Evolutionary conservation across 2,113 vertebrate species (phyloP).

Genomic region (Antechinus flavipes): DNA sequence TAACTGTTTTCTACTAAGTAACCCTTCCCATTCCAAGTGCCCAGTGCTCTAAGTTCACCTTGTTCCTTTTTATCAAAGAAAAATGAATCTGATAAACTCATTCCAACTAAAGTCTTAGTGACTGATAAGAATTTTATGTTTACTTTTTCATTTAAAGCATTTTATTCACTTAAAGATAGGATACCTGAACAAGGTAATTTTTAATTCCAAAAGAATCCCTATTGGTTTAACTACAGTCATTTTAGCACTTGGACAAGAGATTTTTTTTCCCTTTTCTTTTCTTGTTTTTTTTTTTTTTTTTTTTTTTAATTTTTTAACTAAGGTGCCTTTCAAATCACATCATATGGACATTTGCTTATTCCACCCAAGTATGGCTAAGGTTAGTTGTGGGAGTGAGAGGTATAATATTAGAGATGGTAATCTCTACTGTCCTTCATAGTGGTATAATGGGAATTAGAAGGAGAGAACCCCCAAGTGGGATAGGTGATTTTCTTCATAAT

Average conservation of each 20-base stretch:
- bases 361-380: neutral
- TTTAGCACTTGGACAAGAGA: neutral
- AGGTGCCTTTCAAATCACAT: neutral
- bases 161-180: neutral
- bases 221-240: neutral
- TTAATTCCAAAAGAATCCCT: neutral
- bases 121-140: neutral
- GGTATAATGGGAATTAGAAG: neutral
- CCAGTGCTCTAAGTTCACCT: neutral
- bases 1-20: neutral
- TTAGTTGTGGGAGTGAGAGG: neutral
- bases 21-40: neutral
- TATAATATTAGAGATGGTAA: neutral
- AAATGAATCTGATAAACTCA: neutral
- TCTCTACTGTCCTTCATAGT: neutral
- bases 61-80: neutral
- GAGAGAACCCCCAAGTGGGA: neutral
- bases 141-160: neutral
- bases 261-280: neutral
- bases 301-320: neutral
- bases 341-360: neutral
- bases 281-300: too few relatives aligned
- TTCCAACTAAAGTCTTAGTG: neutral
- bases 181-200: neutral
- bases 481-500: neutral